phyloP scores from a whole-genome alignment of 2,888 invertebrate genomes.

The Drosophila greeni region DNA sequence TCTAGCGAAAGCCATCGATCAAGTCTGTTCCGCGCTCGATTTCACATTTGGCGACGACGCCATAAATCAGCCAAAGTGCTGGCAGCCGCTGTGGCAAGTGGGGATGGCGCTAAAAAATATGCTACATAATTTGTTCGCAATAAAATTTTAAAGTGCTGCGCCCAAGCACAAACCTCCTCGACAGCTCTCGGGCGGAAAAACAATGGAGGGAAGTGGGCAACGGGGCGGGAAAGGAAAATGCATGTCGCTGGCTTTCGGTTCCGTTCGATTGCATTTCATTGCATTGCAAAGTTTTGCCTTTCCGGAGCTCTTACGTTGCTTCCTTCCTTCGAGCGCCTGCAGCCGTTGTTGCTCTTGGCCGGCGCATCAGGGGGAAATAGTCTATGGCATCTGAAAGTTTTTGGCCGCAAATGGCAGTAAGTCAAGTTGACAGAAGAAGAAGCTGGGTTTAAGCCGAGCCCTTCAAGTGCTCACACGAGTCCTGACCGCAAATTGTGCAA shows the following conservation, averaged over 20 bases:
- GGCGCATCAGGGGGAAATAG: constrained; percentile 35
- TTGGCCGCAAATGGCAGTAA: constrained; percentile 46
- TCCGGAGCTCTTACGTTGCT: constrained; percentile 36
- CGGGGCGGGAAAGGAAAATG: constrained; percentile 11
- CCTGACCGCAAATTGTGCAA: constrained; percentile 29
- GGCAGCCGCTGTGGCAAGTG: neutral
- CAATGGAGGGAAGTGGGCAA: constrained; percentile 1
- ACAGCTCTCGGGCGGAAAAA: constrained; percentile 40
- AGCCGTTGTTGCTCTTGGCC: constrained; percentile 39
- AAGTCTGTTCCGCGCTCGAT: constrained; percentile 51
- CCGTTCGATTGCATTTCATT: constrained; percentile 63
- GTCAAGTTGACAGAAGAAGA: constrained; percentile 46
- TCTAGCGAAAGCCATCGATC: constrained; percentile 43
- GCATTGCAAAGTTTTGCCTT: constrained; percentile 45
- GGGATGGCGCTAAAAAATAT: constrained; percentile 53
- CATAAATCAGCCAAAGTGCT: constrained; percentile 51
- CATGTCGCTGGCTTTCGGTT: constrained; percentile 50
- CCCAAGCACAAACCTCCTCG: constrained; percentile 48
- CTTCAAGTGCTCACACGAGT: constrained; percentile 30
- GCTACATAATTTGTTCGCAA: constrained; percentile 68
- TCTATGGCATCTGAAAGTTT: constrained; percentile 50
- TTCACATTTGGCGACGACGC: constrained; percentile 49
- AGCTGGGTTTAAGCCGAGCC: constrained; percentile 29
- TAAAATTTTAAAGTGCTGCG: constrained; percentile 65
- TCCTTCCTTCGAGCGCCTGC: constrained; percentile 6